These are phyloP conservation scores for Notospermus geniculatus DNA, from an alignment of 1,140 invertebrate species.

Conservation along the genomic window DNA sequence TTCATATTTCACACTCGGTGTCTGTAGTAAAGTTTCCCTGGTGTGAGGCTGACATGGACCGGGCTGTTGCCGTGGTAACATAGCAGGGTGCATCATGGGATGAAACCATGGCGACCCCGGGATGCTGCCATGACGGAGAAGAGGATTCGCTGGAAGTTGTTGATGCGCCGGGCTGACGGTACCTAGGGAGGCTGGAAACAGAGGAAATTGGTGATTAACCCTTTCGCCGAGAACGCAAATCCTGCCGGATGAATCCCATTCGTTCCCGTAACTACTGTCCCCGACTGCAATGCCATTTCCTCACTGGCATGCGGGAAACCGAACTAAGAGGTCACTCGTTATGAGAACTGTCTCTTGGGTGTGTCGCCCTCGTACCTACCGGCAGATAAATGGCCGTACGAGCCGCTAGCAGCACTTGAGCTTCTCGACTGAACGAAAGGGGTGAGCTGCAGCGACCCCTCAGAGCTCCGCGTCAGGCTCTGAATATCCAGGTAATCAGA, in stretches of 20 bases:
- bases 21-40: no score
- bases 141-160: constrained; percentile 69
- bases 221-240: no score
- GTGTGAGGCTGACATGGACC: no score
- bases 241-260: no score
- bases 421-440: constrained; percentile 84
- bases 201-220: constrained; percentile 3
- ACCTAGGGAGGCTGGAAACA: constrained; percentile 62
- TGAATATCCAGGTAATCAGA: constrained; percentile 88
- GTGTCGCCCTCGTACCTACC: constrained; percentile 62
- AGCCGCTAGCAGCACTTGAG: constrained; percentile 82
- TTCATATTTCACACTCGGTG: no score
- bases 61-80: background rate
- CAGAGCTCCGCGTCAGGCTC: constrained; percentile 92
- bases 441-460: constrained; percentile 81
- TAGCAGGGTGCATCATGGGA: constrained; percentile 35
- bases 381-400: constrained; percentile 92
- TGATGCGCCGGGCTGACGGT: constrained; percentile 70
- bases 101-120: constrained; percentile 58
- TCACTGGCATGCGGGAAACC: no score
- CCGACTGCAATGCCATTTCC: no score
- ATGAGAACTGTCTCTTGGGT: no score
- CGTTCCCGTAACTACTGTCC: no score
- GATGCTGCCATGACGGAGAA: constrained; percentile 56
- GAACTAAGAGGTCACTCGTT: no score